Evolutionary conservation across 2,888 invertebrate species (phyloP), one percentile per base, ranked within the genome.

Genomic region (Corythucha ciliata): DNA sequence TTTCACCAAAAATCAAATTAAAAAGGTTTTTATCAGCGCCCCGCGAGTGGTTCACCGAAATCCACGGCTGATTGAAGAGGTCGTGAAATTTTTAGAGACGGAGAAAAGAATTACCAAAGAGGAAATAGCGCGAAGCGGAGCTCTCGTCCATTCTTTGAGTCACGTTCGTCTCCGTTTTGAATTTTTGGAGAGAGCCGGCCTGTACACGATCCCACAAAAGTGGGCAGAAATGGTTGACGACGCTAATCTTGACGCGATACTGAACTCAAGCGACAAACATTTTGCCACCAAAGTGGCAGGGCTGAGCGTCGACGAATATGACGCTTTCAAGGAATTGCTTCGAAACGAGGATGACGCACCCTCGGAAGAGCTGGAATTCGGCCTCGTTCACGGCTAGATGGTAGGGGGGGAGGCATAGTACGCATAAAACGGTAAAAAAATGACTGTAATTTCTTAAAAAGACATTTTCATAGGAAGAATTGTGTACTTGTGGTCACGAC

Each of bases 401-500:
- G n/a, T n/a, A n/a, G n/a, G n/a, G n/a, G n/a, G n/a, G n/a, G n/a
- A n/a, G n/a, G n/a, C n/a, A n/a, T n/a, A 29, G n/a, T 29, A 29
- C n/a, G n/a, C 29, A 29, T 12, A 29, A 29, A 29, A 12, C n/a
- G 29, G n/a, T 29, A 37, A 37, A 37, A 12, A 37, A 7, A 37
- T 10, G 7, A n/a, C n/a, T n/a, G n/a, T n/a, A n/a, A n/a, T n/a
- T n/a, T n/a, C n/a, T 50, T 32, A 50, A 34, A 57, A 57, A 6
- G 57, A 57, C 46, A 54, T 57, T 45, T 57, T 57, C 27, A 74
- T 65, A 1, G 74, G 72, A 21, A 69, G 63, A 44, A 74, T 71
- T 52, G 69, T 70, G 46, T 68, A 69, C 58, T 73, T 72, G 2
- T 71, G 64, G 58, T 74, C 74, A 29, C 69, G 63, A 21, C 69